phyloP scores from a whole-genome alignment of 2,888 invertebrate genomes.

The Cremastinae sp. region DNA sequence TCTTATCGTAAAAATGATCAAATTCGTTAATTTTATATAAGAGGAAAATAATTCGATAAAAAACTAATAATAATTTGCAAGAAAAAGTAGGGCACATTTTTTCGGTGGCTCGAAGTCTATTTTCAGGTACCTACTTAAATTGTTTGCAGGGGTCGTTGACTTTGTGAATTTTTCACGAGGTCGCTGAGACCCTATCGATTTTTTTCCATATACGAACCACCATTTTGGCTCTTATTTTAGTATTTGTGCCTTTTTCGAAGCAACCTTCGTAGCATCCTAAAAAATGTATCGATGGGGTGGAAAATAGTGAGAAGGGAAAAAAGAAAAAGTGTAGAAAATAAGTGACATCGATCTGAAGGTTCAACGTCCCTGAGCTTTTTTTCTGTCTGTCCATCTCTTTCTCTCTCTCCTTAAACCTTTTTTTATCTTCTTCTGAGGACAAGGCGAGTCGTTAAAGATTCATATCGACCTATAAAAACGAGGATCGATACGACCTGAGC shows the following conservation, averaged over 20 bases:
- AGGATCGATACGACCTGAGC: constrained; percentile 46
- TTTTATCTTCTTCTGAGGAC: constrained; percentile 9
- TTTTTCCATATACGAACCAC: neutral
- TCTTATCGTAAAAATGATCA: too few species aligned
- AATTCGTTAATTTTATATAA: too few species aligned
- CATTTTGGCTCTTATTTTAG: too few species aligned
- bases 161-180: too few species aligned
- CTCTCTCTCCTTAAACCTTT: constrained; percentile 10
- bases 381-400: neutral
- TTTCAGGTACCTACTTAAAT: too few species aligned
- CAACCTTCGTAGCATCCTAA: neutral
- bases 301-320: neutral
- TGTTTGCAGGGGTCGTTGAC: too few species aligned
- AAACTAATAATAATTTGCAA: too few species aligned
- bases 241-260: too few species aligned
- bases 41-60: too few species aligned
- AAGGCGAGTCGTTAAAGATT: constrained; percentile 53
- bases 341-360: constrained; percentile 41
- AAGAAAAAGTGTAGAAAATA: neutral
- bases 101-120: too few species aligned
- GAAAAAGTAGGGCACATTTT: too few species aligned
- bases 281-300: neutral
- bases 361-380: constrained; percentile 52
- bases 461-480: constrained; percentile 61
- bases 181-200: neutral